phyloP scores from a whole-genome alignment of 2,797 vertebrate species.

The Octomys mimax region DNA sequence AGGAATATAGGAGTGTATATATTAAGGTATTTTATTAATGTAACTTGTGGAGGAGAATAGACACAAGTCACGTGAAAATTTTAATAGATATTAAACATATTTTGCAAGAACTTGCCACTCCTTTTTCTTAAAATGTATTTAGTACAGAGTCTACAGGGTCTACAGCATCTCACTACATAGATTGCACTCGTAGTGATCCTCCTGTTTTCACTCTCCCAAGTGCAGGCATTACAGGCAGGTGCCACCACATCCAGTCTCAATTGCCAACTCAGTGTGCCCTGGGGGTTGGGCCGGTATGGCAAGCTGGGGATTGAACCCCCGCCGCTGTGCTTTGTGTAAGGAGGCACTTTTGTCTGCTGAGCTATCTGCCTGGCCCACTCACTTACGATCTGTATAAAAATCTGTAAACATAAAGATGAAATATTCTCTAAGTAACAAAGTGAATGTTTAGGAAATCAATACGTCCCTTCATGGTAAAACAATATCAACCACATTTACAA shows the following conservation, averaged over 20 bases:
- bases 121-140: too few species aligned
- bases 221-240: too few species aligned
- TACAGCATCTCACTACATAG: too few species aligned
- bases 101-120: neutral
- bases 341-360: too few species aligned
- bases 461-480: neutral
- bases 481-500: neutral
- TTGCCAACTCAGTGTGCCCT: too few species aligned
- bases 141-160: too few species aligned
- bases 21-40: constrained; percentile 12
- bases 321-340: too few species aligned
- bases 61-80: neutral
- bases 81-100: neutral
- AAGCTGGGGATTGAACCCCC: too few species aligned
- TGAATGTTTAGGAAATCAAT: neutral
- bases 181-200: too few species aligned
- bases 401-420: neutral
- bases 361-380: neutral
- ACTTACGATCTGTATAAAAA: constrained; percentile 25
- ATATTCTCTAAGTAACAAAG: neutral
- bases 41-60: neutral
- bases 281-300: too few species aligned
- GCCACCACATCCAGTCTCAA: too few species aligned
- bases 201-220: too few species aligned
- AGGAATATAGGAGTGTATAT: neutral